Conservation (phyloP, 2,888 invertebrate genomes). For the Drosophila multiciliata region DNA sequence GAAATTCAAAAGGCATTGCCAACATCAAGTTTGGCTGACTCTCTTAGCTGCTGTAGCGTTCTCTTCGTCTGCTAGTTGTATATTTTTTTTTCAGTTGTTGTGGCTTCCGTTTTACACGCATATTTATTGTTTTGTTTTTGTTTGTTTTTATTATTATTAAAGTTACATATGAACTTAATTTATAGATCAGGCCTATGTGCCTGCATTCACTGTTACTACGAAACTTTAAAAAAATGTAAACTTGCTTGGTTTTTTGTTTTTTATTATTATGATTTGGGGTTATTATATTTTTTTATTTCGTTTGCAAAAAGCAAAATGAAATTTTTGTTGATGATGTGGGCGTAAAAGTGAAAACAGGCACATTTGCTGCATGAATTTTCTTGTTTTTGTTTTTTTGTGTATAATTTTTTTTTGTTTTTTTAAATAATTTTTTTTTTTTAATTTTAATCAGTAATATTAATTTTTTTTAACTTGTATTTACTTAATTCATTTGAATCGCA, state of each 20-base stretch:
- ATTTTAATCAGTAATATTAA: slow-evolving; percentile 80
- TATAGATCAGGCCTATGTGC: slow-evolving; percentile 58
- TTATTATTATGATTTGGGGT: slow-evolving; percentile 7
- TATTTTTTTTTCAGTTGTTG: slow-evolving; percentile 8
- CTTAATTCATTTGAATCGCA: slow-evolving; percentile 63
- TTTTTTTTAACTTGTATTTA: slow-evolving; percentile 50
- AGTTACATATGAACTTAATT: slow-evolving; percentile 79
- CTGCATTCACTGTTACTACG: slow-evolving; percentile 51
- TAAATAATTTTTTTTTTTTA: slow-evolving; percentile 61
- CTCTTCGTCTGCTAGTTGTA: slow-evolving; percentile 49
- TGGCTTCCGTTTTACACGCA: slow-evolving; percentile 45
- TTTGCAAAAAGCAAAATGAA: slow-evolving; percentile 47
- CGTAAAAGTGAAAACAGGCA: slow-evolving; percentile 54
- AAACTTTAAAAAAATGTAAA: slow-evolving; percentile 38
- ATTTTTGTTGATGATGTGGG: slow-evolving; percentile 31
- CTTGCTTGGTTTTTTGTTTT: slow-evolving; percentile 11
- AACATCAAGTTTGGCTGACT: slow-evolving; percentile 9
- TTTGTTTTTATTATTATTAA: slow-evolving; percentile 73
- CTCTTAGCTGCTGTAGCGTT: slow-evolving; percentile 30
- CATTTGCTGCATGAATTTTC: slow-evolving; percentile 60
- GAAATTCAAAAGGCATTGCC: slow-evolving; percentile 42
- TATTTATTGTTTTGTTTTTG: slow-evolving; percentile 46
- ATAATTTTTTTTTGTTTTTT: slow-evolving; percentile 56
- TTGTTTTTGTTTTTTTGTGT: slow-evolving; percentile 51
- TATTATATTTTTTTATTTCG: slow-evolving; percentile 15